These are phyloP conservation scores for Neotoxoptera formosana DNA, from an alignment of 1,140 invertebrate genomes.

Conservation along the genomic window DNA sequence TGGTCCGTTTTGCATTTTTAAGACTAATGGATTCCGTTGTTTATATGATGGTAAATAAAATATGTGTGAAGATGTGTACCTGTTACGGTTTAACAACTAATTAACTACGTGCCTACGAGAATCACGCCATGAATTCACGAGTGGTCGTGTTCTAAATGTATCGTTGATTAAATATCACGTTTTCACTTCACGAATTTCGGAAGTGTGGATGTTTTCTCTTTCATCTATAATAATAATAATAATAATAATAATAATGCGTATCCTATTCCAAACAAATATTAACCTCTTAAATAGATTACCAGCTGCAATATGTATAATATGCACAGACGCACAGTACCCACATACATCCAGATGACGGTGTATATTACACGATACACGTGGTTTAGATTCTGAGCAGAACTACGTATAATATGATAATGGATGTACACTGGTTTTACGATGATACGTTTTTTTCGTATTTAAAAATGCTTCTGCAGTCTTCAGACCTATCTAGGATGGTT, in stretches of 20 bases:
- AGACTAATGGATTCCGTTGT: not conserved
- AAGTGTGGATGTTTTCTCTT: not conserved
- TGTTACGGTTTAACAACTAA: not conserved
- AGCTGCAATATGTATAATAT: not conserved
- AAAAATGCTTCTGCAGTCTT: too few species aligned
- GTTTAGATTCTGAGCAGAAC: not conserved
- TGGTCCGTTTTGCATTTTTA: not conserved
- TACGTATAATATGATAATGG: too few species aligned
- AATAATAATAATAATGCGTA: not conserved
- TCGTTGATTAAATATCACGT: not conserved
- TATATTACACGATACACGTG: not conserved
- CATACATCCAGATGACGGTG: not conserved
- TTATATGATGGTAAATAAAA: not conserved
- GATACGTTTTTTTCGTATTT: too few species aligned
- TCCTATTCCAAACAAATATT: not conserved
- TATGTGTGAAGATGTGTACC: not conserved
- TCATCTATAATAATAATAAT: not conserved
- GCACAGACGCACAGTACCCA: too few species aligned
- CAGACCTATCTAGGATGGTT: too few species aligned
- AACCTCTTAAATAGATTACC: not conserved
- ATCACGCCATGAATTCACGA: not conserved
- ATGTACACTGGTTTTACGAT: too few species aligned
- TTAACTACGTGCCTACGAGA: not conserved
- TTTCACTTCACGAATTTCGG: not conserved
- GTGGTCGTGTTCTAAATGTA: not conserved